phyloP scores from a whole-genome alignment of 2,113 vertebrate species.

The Neogobius melanostomus region DNA sequence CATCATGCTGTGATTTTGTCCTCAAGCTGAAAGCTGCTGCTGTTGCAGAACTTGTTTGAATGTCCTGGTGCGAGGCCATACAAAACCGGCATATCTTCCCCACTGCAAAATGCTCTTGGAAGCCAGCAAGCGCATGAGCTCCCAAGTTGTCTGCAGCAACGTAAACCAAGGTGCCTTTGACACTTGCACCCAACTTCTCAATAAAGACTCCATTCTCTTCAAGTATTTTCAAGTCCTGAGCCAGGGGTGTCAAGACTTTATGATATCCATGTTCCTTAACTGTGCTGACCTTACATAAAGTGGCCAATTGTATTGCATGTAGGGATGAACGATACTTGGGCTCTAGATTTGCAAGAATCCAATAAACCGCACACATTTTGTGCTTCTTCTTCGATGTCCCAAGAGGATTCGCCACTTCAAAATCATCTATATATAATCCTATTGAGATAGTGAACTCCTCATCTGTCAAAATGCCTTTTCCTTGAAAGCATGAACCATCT shows the following conservation, averaged over 20 bases:
- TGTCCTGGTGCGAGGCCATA: no score
- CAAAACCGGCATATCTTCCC: no score
- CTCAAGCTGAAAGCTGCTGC: no score
- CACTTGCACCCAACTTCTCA: background rate
- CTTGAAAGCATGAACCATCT: no score
- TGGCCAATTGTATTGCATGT: constrained; percentile 1
- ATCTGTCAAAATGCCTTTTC: no score
- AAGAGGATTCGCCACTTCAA: constrained; percentile 7
- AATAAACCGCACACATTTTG: constrained; percentile 30
- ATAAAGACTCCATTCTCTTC: background rate
- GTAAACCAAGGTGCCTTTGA: background rate
- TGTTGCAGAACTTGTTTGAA: no score
- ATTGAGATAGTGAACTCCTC: constrained; percentile 18
- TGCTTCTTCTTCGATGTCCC: constrained; percentile 22
- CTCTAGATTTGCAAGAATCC: background rate
- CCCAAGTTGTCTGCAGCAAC: no score
- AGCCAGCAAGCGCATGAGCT: no score
- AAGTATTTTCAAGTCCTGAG: background rate
- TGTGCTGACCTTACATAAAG: background rate
- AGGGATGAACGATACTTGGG: no score
- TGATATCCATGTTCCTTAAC: constrained; percentile 7
- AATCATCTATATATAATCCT: constrained; percentile 4
- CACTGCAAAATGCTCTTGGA: no score
- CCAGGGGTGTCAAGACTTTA: constrained; percentile 3
- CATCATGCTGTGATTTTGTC: no score